Evolutionary conservation across 2,113 vertebrate genomes (phyloP).

Genomic region (Spea bombifrons): DNA sequence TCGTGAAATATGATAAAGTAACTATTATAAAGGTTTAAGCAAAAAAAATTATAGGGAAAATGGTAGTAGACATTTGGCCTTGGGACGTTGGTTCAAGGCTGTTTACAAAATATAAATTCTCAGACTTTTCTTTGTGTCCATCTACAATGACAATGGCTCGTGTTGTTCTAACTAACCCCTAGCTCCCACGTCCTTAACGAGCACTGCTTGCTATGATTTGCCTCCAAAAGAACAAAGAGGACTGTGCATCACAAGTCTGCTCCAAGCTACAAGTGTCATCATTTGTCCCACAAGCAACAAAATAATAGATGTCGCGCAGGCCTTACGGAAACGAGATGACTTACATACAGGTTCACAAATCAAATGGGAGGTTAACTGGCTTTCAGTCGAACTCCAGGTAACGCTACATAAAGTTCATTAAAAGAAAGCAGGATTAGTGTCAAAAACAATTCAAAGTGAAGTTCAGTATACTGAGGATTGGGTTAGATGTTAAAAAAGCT

Average conservation of each 20-base stretch:
- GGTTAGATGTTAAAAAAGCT: no score
- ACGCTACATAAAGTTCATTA: not conserved
- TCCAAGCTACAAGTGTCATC: not conserved
- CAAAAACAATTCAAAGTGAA: not conserved
- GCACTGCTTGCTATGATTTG: slow-evolving; percentile 11
- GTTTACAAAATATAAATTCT: not conserved
- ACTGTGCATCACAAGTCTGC: slow-evolving; percentile 11
- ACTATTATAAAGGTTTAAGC: no score
- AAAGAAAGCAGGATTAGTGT: not conserved
- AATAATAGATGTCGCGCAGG: not conserved
- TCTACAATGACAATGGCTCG: slow-evolving; percentile 27
- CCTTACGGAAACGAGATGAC: not conserved
- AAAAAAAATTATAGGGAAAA: no score
- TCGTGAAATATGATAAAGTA: no score
- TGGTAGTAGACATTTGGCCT: not conserved
- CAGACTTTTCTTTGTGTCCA: slow-evolving; percentile 12
- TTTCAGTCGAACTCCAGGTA: not conserved
- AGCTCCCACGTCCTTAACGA: slow-evolving; percentile 11
- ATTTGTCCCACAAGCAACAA: slow-evolving; percentile 1
- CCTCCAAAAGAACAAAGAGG: slow-evolving; percentile 17
- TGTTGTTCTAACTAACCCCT: slow-evolving; percentile 29
- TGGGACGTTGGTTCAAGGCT: not conserved
- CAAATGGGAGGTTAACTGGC: slow-evolving; percentile 2
- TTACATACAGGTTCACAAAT: not conserved
- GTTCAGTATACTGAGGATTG: no score